These are phyloP conservation scores for Nasonia vitripennis DNA, from an alignment of 1,140 invertebrate genomes.

Conservation along the genomic window DNA sequence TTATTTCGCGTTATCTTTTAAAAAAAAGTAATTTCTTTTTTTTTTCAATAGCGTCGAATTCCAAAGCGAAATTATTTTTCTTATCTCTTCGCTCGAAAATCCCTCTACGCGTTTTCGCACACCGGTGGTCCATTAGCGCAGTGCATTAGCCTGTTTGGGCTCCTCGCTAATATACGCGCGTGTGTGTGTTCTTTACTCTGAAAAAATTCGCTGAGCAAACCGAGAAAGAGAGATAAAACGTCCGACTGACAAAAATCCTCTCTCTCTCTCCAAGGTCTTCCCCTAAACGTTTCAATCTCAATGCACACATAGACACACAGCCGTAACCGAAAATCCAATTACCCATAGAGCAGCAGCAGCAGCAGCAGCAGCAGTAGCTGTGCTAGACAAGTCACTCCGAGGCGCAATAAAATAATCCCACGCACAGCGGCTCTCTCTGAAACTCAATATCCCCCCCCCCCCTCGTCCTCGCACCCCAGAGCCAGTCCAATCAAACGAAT, in stretches of 20 bases:
- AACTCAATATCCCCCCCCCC: background rate
- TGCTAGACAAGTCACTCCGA: background rate
- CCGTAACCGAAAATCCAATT: background rate
- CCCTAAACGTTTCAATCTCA: background rate
- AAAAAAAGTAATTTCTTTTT: too few relatives aligned
- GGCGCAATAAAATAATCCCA: background rate
- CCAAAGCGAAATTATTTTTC: background rate
- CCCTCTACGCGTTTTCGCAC: background rate
- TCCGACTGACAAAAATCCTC: background rate
- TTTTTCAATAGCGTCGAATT: too few relatives aligned
- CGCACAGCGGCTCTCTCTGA: background rate
- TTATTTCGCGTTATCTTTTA: background rate
- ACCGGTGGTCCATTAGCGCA: background rate
- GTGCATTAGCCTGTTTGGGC: constrained; percentile 29
- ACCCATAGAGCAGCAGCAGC: background rate
- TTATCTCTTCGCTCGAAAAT: background rate
- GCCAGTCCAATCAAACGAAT: background rate
- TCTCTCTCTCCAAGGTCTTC: background rate
- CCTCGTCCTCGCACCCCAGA: background rate
- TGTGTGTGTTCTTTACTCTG: background rate
- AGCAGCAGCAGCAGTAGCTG: too few relatives aligned
- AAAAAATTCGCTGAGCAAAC: background rate
- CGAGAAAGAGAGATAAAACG: background rate
- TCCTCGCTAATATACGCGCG: background rate
- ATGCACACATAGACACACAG: background rate